These are phyloP conservation scores for Branchellion lobata DNA, from an alignment of 2,888 invertebrate species.

Conservation along the genomic window DNA sequence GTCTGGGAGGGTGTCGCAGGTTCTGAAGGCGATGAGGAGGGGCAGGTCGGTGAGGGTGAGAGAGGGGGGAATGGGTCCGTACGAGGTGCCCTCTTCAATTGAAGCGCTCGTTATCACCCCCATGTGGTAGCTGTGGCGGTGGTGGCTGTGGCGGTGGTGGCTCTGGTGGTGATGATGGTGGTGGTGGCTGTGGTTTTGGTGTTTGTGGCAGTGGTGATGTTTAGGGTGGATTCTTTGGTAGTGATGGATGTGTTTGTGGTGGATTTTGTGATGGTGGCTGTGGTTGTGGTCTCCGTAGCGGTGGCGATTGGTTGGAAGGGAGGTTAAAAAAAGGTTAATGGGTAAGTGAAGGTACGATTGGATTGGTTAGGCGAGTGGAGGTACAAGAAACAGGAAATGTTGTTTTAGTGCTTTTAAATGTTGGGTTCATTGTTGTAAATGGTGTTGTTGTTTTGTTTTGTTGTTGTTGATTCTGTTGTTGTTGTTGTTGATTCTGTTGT, in stretches of 20 bases:
- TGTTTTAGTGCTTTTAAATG: no score
- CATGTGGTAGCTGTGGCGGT: conserved; percentile 52
- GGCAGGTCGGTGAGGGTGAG: conserved; percentile 58
- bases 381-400: no score
- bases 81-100: conserved; percentile 59
- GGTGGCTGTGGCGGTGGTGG: not conserved
- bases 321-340: no score
- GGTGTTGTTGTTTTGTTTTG: no score
- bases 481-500: no score
- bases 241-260: not conserved
- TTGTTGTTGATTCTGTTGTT: no score
- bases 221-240: not conserved
- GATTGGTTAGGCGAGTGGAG: no score
- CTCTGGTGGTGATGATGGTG: not conserved
- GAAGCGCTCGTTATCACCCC: conserved; percentile 57
- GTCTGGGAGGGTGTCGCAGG: conserved; percentile 56
- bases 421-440: no score
- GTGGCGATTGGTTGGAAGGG: no score
- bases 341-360: no score
- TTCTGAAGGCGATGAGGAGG: conserved; percentile 59
- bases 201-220: not conserved
- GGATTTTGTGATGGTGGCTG: not conserved
- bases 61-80: conserved; percentile 59
- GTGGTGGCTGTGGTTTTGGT: not conserved
- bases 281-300: no score